Evolutionary conservation across 2,888 invertebrate species (phyloP).

Genomic region (Iselma pallidipennis): DNA sequence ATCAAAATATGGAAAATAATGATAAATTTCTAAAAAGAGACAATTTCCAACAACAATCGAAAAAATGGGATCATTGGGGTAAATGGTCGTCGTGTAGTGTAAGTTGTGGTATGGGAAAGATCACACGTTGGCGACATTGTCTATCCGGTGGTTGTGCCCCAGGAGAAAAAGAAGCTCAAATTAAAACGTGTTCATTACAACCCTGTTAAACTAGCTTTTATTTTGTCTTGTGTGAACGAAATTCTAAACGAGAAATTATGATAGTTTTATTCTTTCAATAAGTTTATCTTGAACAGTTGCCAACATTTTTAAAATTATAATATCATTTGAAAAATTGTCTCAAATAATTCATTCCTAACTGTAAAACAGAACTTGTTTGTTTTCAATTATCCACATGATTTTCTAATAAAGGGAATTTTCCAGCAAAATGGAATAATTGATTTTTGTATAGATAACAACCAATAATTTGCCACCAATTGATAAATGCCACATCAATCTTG

Average conservation of each 20-base stretch:
- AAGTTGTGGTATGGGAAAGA: conserved; percentile 56
- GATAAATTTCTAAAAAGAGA: conserved; percentile 2
- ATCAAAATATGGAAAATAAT: neutral
- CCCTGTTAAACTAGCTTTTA: too few relatives aligned
- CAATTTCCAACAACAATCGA: conserved; percentile 33
- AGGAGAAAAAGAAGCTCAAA: conserved; percentile 60
- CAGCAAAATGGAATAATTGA: too few relatives aligned
- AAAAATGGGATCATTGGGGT: conserved; percentile 59
- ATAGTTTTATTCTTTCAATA: neutral
- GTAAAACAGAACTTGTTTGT: too few relatives aligned
- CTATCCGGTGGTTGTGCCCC: conserved; percentile 54
- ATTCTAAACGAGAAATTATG: too few relatives aligned
- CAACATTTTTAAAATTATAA: too few relatives aligned
- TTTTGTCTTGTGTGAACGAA: too few relatives aligned
- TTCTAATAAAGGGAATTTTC: too few relatives aligned
- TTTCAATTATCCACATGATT: too few relatives aligned
- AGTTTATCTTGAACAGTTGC: neutral
- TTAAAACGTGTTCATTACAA: conserved; percentile 56
- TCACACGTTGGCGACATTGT: conserved; percentile 58
- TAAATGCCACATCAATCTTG: neutral
- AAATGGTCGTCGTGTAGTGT: conserved; percentile 58
- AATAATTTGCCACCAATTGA: neutral
- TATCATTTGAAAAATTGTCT: too few relatives aligned
- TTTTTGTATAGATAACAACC: neutral
- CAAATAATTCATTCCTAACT: too few relatives aligned